Evolutionary conservation across 2,797 vertebrate species (phyloP).

Genomic region (Sebastes baramenuke): DNA sequence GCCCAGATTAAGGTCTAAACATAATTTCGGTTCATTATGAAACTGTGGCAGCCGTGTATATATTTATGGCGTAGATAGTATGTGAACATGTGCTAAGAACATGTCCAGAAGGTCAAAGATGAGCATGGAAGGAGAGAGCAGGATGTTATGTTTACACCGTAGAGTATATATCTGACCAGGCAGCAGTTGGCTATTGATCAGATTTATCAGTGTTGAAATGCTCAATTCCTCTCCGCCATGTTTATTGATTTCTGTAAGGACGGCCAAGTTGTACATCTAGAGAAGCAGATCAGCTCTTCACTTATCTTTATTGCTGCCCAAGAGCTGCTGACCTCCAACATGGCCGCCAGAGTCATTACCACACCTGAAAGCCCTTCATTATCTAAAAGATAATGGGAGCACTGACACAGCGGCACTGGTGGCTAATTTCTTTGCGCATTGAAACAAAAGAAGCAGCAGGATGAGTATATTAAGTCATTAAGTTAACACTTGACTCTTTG

Average conservation of each 20-base stretch:
- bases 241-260: slow-evolving; percentile 18
- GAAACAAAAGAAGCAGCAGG: neutral
- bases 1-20: too few relatives aligned
- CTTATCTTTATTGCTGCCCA: slow-evolving; percentile 13
- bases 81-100: neutral
- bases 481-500: neutral
- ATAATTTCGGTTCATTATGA: neutral
- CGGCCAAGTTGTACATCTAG: neutral
- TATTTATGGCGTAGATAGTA: neutral
- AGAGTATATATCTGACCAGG: neutral
- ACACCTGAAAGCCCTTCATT: neutral
- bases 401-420: neutral
- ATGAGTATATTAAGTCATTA: neutral
- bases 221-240: neutral
- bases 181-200: neutral
- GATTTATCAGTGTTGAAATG: neutral
- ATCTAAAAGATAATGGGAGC: neutral
- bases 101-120: neutral
- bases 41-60: neutral
- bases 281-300: neutral
- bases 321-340: neutral
- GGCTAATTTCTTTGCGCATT: neutral
- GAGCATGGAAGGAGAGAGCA: neutral
- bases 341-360: neutral
- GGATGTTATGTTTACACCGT: neutral